These are phyloP conservation scores for Caenorhabditis uteleia DNA, from an alignment of 2,888 invertebrate species.

Conservation along the genomic window DNA sequence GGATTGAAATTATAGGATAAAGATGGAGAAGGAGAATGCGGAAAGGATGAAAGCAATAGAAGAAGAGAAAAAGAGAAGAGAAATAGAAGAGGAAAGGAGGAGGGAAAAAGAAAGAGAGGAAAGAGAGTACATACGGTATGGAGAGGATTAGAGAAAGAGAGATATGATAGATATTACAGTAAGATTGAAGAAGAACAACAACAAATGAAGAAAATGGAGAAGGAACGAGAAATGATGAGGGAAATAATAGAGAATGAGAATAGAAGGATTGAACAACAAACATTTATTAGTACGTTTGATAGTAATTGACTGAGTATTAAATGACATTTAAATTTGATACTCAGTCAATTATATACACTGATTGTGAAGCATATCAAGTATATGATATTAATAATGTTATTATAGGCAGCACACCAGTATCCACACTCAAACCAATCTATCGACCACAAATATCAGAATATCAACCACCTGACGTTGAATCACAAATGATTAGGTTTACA, in stretches of 20 bases:
- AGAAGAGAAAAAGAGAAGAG: constrained; percentile 13
- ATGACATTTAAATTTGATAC: too few relatives aligned
- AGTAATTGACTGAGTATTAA: too few relatives aligned
- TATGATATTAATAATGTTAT: too few relatives aligned
- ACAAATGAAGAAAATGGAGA: constrained; percentile 19
- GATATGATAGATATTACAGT: background rate
- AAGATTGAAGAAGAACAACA: constrained; percentile 15
- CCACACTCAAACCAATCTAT: constrained; percentile 26
- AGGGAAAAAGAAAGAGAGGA: constrained; percentile 16
- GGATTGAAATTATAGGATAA: constrained; percentile 1
- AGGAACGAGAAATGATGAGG: constrained; percentile 25
- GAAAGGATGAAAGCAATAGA: constrained; percentile 10
- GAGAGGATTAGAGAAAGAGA: background rate
- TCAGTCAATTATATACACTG: too few relatives aligned
- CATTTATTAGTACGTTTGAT: too few relatives aligned
- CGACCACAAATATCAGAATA: constrained; percentile 24
- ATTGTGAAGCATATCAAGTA: too few relatives aligned
- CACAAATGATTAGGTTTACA: constrained; percentile 36
- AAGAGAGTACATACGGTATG: constrained; percentile 10
- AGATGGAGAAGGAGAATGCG: constrained; percentile 13
- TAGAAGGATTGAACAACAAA: too few relatives aligned
- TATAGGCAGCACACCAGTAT: constrained; percentile 14
- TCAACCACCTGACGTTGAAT: constrained; percentile 28
- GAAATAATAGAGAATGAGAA: constrained; percentile 19
- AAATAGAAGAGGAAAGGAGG: constrained; percentile 21